phyloP scores from a whole-genome alignment of 1,140 invertebrate species.

The Cyclargus thomasi region DNA sequence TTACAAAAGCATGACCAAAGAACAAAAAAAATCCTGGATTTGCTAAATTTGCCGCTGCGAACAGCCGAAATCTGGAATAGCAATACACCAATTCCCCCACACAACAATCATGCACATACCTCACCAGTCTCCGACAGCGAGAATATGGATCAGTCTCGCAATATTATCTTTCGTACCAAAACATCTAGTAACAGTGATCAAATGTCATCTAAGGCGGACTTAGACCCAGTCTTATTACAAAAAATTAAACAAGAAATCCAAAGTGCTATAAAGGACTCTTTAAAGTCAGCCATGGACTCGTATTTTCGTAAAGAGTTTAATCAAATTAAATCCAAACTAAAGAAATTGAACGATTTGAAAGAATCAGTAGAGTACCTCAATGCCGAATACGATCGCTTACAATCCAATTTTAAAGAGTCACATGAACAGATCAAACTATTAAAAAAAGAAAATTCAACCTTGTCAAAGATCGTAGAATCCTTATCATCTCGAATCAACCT shows the following conservation, averaged over 20 bases:
- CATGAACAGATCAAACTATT: conserved; percentile 20
- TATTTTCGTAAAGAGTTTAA: neutral
- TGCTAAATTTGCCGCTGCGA: neutral
- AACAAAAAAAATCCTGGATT: neutral
- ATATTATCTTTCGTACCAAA: neutral
- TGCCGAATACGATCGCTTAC: conserved; percentile 24
- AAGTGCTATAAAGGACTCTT: neutral
- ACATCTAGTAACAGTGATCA: neutral
- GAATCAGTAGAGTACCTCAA: conserved; percentile 15
- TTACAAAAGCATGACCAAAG: neutral
- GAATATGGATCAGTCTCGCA: neutral
- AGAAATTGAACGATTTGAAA: too few relatives aligned
- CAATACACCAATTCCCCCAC: neutral
- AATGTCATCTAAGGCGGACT: neutral
- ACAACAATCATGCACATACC: neutral
- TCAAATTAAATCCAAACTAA: neutral
- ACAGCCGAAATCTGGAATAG: neutral
- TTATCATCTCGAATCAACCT: neutral
- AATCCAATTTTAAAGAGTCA: conserved; percentile 19
- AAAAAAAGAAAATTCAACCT: conserved; percentile 20
- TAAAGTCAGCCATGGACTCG: neutral
- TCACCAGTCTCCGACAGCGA: too few relatives aligned
- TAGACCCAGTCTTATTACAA: neutral
- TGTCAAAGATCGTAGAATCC: conserved; percentile 15
- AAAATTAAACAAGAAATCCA: neutral